Percentiles rank a stretch among this genome's conserved stretches.
Conservation (phyloP, 2,888 invertebrate species). For the Diarsia mendica region DNA sequence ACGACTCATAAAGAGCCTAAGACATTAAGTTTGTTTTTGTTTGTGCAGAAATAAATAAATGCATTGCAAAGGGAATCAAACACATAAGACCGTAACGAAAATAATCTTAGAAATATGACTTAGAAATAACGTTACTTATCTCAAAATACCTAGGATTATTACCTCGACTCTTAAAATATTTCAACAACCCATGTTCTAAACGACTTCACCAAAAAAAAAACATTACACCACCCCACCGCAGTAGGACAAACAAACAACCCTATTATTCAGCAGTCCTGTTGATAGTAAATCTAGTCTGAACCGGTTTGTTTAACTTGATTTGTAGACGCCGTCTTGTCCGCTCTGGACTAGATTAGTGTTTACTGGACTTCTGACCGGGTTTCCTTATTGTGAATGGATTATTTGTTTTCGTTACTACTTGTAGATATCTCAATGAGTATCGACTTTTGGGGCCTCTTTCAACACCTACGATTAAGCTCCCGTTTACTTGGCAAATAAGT, state of each 20-base stretch:
- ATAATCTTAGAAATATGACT: too few species aligned
- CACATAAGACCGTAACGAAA: neutral
- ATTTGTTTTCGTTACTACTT: neutral
- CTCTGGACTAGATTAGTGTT: conserved; percentile 21
- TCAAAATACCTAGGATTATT: neutral
- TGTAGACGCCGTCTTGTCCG: conserved; percentile 31
- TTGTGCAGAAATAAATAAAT: neutral
- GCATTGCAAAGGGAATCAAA: neutral
- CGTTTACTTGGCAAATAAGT: too few species aligned
- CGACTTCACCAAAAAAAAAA: neutral
- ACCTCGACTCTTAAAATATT: neutral
- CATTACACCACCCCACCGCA: conserved; percentile 13
- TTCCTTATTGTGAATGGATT: conserved; percentile 7
- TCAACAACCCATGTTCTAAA: neutral
- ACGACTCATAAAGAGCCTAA: neutral
- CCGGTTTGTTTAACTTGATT: conserved; percentile 47
- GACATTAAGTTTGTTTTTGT: neutral
- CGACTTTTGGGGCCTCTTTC: too few species aligned
- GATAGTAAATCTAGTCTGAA: conserved; percentile 38
- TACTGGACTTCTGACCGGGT: conserved; percentile 10
- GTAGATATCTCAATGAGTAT: neutral
- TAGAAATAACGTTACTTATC: too few species aligned
- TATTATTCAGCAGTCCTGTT: conserved; percentile 45
- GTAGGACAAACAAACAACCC: conserved; percentile 49
- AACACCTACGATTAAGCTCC: too few species aligned